Evolutionary conservation across 2,888 invertebrate genomes (phyloP).

Genomic region (Pammene aurita): DNA sequence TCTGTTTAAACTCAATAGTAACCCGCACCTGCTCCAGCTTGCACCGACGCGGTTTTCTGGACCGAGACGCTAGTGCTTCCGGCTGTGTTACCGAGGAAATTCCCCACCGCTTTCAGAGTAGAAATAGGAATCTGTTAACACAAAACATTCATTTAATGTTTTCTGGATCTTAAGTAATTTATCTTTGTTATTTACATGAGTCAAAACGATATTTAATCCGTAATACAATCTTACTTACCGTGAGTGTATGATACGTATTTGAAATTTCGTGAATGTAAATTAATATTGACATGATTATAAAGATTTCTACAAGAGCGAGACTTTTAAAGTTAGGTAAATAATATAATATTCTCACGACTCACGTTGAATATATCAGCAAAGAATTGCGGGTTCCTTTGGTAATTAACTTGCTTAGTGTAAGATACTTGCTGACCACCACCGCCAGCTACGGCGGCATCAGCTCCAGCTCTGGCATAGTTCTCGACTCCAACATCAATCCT

Average conservation of each 20-base stretch:
- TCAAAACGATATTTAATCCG: too few relatives aligned
- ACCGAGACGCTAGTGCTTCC: constrained; percentile 70
- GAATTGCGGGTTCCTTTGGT: constrained; percentile 71
- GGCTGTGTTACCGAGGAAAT: constrained; percentile 82
- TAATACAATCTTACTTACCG: too few relatives aligned
- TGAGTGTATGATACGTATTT: too few relatives aligned
- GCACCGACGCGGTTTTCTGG: constrained; percentile 70
- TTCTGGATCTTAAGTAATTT: too few relatives aligned
- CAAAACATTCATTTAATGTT: background rate
- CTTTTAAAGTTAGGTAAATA: too few relatives aligned
- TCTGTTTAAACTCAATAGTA: constrained; percentile 46
- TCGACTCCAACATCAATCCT: constrained; percentile 65
- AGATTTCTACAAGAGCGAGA: too few relatives aligned
- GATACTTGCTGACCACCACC: constrained; percentile 55
- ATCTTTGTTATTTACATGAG: too few relatives aligned
- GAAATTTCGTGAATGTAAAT: too few relatives aligned
- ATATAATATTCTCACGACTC: constrained; percentile 54
- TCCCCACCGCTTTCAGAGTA: constrained; percentile 85
- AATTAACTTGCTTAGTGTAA: constrained; percentile 61
- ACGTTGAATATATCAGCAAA: constrained; percentile 86
- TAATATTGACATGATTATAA: too few relatives aligned
- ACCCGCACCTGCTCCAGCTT: constrained; percentile 57
- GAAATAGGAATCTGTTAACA: constrained; percentile 85
- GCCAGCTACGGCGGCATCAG: constrained; percentile 46
- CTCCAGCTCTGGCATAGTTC: constrained; percentile 51